A percentile compares a stretch with the other conserved stretches of the same genome.
These are phyloP conservation scores for Melieria omissa DNA, from an alignment of 2,888 invertebrate genomes.

Conservation along the genomic window DNA sequence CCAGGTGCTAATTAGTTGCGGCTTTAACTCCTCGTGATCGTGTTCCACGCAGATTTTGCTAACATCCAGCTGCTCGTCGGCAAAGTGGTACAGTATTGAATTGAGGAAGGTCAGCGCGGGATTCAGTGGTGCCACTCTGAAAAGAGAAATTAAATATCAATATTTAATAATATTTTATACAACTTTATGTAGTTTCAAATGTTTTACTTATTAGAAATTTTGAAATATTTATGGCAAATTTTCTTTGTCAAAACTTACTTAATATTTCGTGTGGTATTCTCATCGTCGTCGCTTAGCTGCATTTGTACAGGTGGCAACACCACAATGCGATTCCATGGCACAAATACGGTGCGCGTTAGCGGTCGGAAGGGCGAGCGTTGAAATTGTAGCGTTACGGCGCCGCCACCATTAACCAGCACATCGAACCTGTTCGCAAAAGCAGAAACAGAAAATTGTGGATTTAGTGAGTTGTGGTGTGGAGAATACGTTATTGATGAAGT, in stretches of 20 bases:
- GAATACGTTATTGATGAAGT: slow-evolving; percentile 11
- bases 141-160: neutral
- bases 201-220: no score
- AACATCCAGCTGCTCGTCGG: slow-evolving; percentile 63
- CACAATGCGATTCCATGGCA: slow-evolving; percentile 97
- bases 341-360: slow-evolving; percentile 88
- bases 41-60: slow-evolving; percentile 81
- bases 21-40: slow-evolving; percentile 85
- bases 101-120: slow-evolving; percentile 66
- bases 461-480: neutral
- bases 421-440: slow-evolving; percentile 82
- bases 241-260: slow-evolving; percentile 56
- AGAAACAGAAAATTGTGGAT: no score
- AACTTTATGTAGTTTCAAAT: slow-evolving; percentile 10
- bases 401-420: slow-evolving; percentile 97
- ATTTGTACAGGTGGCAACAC: slow-evolving; percentile 89
- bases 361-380: slow-evolving; percentile 94
- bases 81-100: slow-evolving; percentile 65
- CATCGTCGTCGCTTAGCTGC: slow-evolving; percentile 81
- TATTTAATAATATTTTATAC: neutral
- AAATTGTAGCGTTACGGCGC: slow-evolving; percentile 96
- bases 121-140: slow-evolving; percentile 65
- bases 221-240: no score
- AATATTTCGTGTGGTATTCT: slow-evolving; percentile 65
- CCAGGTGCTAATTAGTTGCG: slow-evolving; percentile 90